A percentile compares a stretch with the other conserved stretches of the same genome.
These are phyloP conservation scores for Hyperoplus immaculatus DNA, from an alignment of 2,797 vertebrate genomes.

Conservation along the genomic window DNA sequence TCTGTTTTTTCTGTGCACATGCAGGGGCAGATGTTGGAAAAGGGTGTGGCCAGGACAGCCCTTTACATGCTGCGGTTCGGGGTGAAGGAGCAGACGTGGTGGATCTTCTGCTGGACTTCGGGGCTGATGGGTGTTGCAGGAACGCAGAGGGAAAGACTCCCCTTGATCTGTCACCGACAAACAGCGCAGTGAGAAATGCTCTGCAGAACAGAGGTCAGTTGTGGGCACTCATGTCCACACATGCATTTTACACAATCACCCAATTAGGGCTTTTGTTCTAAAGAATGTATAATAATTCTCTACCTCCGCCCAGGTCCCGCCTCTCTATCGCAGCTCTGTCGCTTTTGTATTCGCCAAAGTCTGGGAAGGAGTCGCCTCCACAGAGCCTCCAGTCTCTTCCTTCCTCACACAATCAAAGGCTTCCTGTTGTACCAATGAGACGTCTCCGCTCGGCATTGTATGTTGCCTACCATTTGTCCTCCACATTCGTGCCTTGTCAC, in stretches of 20 bases:
- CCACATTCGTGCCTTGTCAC: background rate
- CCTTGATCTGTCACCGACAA: conserved; percentile 85
- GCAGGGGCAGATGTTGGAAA: conserved; percentile 88
- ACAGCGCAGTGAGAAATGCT: conserved; percentile 81
- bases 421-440: conserved; percentile 90
- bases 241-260: background rate
- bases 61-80: conserved; percentile 88
- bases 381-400: conserved; percentile 80
- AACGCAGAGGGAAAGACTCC: conserved; percentile 89
- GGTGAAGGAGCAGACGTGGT: conserved; percentile 81
- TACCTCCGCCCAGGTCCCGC: conserved; percentile 82
- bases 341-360: conserved; percentile 87
- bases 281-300: background rate
- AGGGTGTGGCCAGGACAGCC: conserved; percentile 87
- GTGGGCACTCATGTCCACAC: background rate
- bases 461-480: background rate
- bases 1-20: background rate
- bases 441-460: background rate
- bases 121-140: conserved; percentile 86
- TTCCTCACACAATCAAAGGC: conserved; percentile 88
- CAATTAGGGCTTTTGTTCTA: background rate
- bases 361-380: conserved; percentile 88
- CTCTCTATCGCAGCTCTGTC: conserved; percentile 89
- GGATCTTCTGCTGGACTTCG: conserved; percentile 89
- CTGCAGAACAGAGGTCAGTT: conserved; percentile 88